Evolutionary conservation across 2,113 vertebrate genomes (phyloP).

Genomic region (Dromaius novaehollandiae): DNA sequence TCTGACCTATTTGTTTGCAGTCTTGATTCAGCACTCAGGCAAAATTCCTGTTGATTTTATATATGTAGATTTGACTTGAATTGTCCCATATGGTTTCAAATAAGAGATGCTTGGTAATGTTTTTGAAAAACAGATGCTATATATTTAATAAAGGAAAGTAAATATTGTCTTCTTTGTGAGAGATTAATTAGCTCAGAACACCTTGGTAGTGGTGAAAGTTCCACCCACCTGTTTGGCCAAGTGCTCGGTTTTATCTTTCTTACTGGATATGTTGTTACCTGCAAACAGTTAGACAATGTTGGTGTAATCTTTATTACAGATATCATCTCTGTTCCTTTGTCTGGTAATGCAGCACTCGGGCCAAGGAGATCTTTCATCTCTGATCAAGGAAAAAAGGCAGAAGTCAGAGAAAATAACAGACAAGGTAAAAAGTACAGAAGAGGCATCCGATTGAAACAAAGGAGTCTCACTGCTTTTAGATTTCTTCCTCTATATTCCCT

Average conservation of each 20-base stretch:
- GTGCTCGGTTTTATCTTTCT: neutral
- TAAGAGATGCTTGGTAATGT: neutral
- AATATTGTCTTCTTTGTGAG: neutral
- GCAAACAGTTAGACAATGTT: neutral
- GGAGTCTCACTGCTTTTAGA: neutral
- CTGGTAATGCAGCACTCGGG: constrained; percentile 77
- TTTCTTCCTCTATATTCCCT: neutral
- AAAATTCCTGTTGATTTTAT: neutral
- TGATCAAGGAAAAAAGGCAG: constrained; percentile 70
- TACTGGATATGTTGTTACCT: neutral
- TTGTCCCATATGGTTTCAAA: neutral
- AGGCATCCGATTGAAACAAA: neutral
- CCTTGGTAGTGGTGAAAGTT: neutral
- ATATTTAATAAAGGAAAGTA: neutral
- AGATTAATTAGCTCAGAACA: neutral
- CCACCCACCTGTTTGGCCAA: neutral
- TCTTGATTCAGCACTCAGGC: neutral
- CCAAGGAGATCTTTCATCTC: constrained; percentile 53
- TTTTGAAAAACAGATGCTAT: neutral
- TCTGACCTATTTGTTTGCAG: neutral
- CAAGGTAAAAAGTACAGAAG: constrained; percentile 52
- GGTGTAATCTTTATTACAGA: constrained; percentile 45
- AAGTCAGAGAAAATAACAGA: constrained; percentile 29
- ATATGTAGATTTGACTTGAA: neutral
- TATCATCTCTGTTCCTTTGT: constrained; percentile 77